Evolutionary conservation across 2,113 vertebrate genomes (phyloP).

Genomic region (Kryptolebias marmoratus): DNA sequence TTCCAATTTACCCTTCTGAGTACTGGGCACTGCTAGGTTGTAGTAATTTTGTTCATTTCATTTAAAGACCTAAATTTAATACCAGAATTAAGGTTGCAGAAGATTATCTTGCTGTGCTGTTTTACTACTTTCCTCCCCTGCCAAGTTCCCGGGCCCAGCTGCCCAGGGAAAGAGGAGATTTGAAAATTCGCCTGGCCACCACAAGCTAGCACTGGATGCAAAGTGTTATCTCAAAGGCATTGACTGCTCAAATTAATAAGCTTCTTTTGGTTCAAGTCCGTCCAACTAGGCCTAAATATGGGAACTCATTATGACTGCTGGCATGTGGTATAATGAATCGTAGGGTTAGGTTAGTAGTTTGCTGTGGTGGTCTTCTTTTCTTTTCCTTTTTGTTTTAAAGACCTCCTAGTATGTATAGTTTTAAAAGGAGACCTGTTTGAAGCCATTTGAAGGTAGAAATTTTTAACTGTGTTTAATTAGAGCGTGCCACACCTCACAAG

Average conservation of each 20-base stretch:
- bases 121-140: constrained; percentile 34
- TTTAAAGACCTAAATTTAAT: constrained; percentile 65
- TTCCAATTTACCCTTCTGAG: constrained; percentile 34
- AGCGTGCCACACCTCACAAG: not conserved
- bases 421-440: constrained; percentile 1
- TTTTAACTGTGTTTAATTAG: not conserved
- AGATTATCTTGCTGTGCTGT: constrained; percentile 57
- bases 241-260: constrained; percentile 66
- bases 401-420: not conserved
- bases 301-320: constrained; percentile 40
- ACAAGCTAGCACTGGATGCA: constrained; percentile 46
- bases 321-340: constrained; percentile 37
- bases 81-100: constrained; percentile 59
- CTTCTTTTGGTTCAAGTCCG: constrained; percentile 57
- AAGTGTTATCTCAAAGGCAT: constrained; percentile 69
- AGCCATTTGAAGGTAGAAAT: not conserved
- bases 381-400: not conserved
- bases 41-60: constrained; percentile 61
- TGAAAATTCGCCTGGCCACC: constrained; percentile 49
- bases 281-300: constrained; percentile 48
- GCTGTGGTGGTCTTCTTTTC: not conserved
- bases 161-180: constrained; percentile 55
- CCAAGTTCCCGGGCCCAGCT: constrained; percentile 38
- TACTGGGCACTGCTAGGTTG: constrained; percentile 44
- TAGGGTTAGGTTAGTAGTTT: constrained; percentile 19